Base-by-base conservation (phyloP, 1,140 invertebrate species). In the Eumaeus atala region DNA sequence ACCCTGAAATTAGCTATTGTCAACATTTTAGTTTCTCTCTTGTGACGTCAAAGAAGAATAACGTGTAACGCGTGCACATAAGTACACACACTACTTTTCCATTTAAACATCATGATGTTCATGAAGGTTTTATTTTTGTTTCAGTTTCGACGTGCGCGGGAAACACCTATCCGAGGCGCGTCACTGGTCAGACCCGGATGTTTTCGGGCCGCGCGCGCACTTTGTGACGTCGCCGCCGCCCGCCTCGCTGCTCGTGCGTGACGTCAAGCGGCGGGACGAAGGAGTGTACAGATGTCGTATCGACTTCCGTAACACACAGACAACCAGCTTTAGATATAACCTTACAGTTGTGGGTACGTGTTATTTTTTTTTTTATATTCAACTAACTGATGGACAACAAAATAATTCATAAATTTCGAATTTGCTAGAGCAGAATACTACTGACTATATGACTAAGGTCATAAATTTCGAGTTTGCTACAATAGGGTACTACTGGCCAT, bases 201-300 rank as follows among this genome's bases (percentile, higher is more conserved):
- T 94, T 63, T 95, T 95, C 80, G 94, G 94, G 35, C 91, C 92
- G 38, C 90, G 95, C 56, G 94, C 95, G 38, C 92, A 92, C 84
- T 95, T 96, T 87, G 89, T 91, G 53, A 91, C 92, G 36, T 89
- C 91, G 42, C 91, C 91, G 18, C 88, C 91, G 51, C 93, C 93
- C 40, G 94, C 94, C 48, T 91, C 92, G 51, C 90, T 96, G 59
- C 69, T 84, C 5, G 79, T 95, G 54, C 90, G 94, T 67, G 92
- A 95, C 83, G 92, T 96, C 58, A 92, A 93, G 73, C 89, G 92
- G 36, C 92, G 93, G 75, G 95, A 97, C 83, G 94, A 95, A 72
- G 95, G 95, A 42, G 91, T 95, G 57, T 97, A 96, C 85, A 89
- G 95, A 51, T 97, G 95, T 84, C 88, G 95, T 62, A 94, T 96